These are phyloP conservation scores for Ascaphus truei DNA, from an alignment of 2,113 vertebrate species.

Conservation along the genomic window DNA sequence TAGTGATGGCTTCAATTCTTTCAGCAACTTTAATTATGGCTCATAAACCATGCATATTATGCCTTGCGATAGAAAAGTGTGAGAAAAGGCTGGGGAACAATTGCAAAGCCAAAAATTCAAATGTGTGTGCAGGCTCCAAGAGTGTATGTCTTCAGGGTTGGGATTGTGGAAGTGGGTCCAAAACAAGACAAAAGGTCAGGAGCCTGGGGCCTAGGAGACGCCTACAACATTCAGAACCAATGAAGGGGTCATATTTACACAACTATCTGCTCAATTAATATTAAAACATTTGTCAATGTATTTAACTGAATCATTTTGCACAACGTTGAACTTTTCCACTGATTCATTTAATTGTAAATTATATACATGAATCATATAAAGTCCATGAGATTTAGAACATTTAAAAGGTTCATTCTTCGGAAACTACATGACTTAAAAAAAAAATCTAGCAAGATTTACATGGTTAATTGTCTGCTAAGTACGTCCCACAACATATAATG, in stretches of 20 bases:
- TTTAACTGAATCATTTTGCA: background rate
- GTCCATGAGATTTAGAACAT: too few species aligned
- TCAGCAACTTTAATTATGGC: slow-evolving; percentile 1
- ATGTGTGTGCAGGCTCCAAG: background rate
- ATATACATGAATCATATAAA: too few species aligned
- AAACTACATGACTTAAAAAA: too few species aligned
- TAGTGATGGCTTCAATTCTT: background rate
- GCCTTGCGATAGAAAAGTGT: background rate
- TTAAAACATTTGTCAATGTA: background rate
- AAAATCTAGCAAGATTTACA: too few species aligned
- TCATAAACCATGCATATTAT: background rate
- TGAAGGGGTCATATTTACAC: background rate
- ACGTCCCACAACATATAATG: too few species aligned
- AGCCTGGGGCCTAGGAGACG: background rate
- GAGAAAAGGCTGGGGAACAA: background rate
- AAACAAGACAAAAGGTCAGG: too few species aligned
- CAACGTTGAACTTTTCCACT: background rate
- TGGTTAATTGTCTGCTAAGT: too few species aligned
- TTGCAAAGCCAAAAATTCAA: background rate
- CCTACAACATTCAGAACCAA: background rate
- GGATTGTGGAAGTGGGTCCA: background rate
- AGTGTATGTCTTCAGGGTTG: background rate
- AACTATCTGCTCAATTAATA: background rate
- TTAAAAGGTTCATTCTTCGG: too few species aligned
- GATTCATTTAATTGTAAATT: too few species aligned